Base-by-base conservation (phyloP, 1,140 invertebrate genomes). In the Chlorops oryzae region DNA sequence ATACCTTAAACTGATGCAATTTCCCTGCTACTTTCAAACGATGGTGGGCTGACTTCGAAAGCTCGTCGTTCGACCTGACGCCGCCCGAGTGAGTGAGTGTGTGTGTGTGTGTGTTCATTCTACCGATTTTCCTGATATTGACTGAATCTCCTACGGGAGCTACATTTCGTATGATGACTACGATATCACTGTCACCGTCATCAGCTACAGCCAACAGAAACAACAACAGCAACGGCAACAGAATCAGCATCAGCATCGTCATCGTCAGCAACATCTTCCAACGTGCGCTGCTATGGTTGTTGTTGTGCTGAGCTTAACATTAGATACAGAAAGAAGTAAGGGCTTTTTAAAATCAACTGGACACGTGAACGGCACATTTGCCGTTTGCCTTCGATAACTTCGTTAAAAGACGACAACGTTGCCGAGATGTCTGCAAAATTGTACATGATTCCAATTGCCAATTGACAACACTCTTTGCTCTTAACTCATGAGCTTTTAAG, bases 1-100 rank as follows among this genome's bases (percentile, higher is more conserved):
- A 64, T 64, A 58, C 62, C 62, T 60, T 64, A 64, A 65, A 64
- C 65, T 62, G 62, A 65, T 64, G 65, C 62, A 58, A 50, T 27
- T 57, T 45, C 28, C 44, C 53, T 38, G 37, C 25, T 37, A 35
- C 15, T 38, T 55, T 17, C 37, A 49, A 41, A 48, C 49, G 42
- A 5, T 15, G 28, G 23, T n/a, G 32, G 23, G 38, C 39, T 35
- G 38, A 24, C 5, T 18, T n/a, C 38, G 12, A 38, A 18, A 3
- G 25, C 23, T 18, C 38, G 38, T 15, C 34, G 24, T 9, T 43
- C 7, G 37, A 22, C 23, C 22, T 20, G 35, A 54, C 15, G 21
- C 22, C 22, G 45, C 21, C 45, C 34, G 37, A 13, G 20, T 43
- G 49, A 7, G n/a, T 7, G 28, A 7, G n/a, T 9, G 28, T n/a